Percentiles rank a stretch among this genome's conserved stretches.
Conservation (phyloP, 2,113 vertebrate species). For the Apeltes quadracus region DNA sequence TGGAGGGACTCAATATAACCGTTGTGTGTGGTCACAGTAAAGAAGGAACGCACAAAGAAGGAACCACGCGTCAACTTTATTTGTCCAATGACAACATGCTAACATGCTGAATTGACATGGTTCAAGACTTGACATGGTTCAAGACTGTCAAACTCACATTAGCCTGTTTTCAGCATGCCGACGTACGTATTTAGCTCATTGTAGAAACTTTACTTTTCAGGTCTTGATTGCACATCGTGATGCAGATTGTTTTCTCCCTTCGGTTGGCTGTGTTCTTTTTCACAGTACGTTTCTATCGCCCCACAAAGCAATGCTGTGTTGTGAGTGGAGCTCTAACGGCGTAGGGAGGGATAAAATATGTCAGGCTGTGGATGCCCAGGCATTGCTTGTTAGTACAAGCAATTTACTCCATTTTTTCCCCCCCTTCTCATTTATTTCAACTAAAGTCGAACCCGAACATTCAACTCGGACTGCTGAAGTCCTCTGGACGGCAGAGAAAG, state of each 20-base stretch:
- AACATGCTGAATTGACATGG: neutral
- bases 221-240: neutral
- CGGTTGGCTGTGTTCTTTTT: neutral
- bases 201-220: neutral
- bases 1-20: neutral
- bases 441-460: neutral
- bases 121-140: too few relatives aligned
- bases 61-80: too few relatives aligned
- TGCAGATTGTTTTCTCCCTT: neutral
- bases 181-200: neutral
- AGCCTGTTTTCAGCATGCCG: neutral
- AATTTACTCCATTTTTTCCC: neutral
- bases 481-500: constrained; percentile 9
- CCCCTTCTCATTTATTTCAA: neutral
- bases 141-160: neutral
- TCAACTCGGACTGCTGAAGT: constrained; percentile 3
- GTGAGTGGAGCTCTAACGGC: neutral
- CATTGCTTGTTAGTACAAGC: neutral
- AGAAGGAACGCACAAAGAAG: neutral
- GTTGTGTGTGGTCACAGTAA: neutral
- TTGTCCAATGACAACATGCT: neutral
- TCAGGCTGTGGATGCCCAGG: neutral
- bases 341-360: neutral
- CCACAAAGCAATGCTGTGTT: neutral
- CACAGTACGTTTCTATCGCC: neutral